Evolutionary conservation across 1,140 invertebrate species (phyloP).

Genomic region (Vanessa tameamea): DNA sequence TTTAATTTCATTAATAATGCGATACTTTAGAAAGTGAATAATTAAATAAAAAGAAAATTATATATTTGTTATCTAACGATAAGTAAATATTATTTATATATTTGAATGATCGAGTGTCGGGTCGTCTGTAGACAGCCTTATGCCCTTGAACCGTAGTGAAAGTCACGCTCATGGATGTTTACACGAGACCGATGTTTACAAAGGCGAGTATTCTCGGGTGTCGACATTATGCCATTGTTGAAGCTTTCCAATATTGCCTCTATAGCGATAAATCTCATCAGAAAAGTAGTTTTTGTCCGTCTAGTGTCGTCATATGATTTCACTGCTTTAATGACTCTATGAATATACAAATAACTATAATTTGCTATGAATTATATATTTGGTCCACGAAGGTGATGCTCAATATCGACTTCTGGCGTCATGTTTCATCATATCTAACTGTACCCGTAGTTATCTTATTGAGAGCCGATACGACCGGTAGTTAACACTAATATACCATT

Average conservation of each 20-base stretch:
- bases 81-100: too few relatives aligned
- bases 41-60: too few relatives aligned
- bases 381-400: background rate
- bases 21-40: too few relatives aligned
- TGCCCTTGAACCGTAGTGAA: slow-evolving; percentile 35
- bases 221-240: background rate
- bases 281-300: slow-evolving; percentile 11
- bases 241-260: slow-evolving; percentile 29
- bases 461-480: too few relatives aligned
- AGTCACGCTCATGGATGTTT: slow-evolving; percentile 20
- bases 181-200: slow-evolving; percentile 14
- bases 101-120: background rate
- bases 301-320: slow-evolving; percentile 1
- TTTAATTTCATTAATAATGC: too few relatives aligned
- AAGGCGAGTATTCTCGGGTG: slow-evolving; percentile 12
- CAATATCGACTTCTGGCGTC: too few relatives aligned
- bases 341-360: background rate
- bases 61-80: too few relatives aligned
- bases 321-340: background rate
- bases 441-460: too few relatives aligned
- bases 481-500: too few relatives aligned
- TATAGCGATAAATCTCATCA: background rate
- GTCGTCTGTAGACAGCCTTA: background rate
- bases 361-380: background rate
- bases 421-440: too few relatives aligned